Conservation (phyloP, 2,888 invertebrate species). For the Helobdella robusta region DNA sequence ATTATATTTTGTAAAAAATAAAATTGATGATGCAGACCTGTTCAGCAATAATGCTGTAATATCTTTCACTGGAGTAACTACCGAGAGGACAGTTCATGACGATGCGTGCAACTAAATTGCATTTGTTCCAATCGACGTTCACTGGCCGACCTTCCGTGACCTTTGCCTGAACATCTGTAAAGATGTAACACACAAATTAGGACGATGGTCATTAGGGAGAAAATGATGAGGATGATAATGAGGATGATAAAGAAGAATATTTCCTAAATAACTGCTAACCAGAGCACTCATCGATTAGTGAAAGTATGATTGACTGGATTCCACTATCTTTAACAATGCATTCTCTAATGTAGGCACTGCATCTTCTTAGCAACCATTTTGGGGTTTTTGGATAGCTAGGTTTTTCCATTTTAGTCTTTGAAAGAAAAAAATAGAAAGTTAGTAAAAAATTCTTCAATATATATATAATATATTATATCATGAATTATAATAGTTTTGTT, state of each 20-base stretch:
- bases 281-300: not conserved
- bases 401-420: no score
- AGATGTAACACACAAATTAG: not conserved
- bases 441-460: no score
- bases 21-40: not conserved
- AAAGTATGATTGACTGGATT: conserved; percentile 15
- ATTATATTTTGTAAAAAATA: not conserved
- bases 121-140: not conserved
- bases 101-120: conserved; percentile 11
- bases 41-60: not conserved
- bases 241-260: no score
- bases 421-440: no score
- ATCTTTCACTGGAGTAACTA: not conserved
- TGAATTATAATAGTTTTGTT: no score
- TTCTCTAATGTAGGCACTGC: not conserved
- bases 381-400: no score
- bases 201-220: no score
- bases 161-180: not conserved
- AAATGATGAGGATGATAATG: no score
- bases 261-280: not conserved
- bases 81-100: not conserved
- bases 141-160: not conserved
- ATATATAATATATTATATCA: no score
- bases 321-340: conserved; percentile 10
- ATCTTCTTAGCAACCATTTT: not conserved